phyloP scores from a whole-genome alignment of 2,888 invertebrate species.

The Sarcophaga rosellei region DNA sequence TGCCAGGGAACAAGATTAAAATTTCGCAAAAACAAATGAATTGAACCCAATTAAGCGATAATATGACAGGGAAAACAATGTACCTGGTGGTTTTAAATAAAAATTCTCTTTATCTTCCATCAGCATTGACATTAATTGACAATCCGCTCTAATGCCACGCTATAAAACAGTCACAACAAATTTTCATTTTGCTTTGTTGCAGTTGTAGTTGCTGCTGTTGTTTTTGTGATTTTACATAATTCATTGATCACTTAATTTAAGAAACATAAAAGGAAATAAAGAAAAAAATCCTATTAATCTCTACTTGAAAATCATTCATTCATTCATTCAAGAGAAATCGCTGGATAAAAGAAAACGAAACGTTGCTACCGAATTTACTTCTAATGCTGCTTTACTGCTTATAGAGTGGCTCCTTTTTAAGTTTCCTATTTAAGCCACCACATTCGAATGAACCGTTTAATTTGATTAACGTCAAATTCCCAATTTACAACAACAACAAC shows the following conservation, averaged over 20 bases:
- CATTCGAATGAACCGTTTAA: conserved; percentile 63
- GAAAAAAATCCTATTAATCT: conserved; percentile 59
- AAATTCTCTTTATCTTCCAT: conserved; percentile 30
- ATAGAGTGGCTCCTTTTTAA: background rate
- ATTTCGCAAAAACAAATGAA: conserved; percentile 19
- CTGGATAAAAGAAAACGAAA: background rate
- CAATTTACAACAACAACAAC: conserved; percentile 38
- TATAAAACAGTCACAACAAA: conserved; percentile 50
- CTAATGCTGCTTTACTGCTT: conserved; percentile 3
- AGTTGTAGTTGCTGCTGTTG: too few relatives aligned
- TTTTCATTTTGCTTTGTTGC: background rate
- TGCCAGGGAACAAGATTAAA: background rate
- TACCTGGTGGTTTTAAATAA: conserved; percentile 25
- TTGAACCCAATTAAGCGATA: conserved; percentile 40
- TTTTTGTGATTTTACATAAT: conserved; percentile 39
- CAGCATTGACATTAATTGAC: conserved; percentile 59
- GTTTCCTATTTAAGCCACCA: background rate
- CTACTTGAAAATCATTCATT: conserved; percentile 64
- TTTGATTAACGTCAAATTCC: conserved; percentile 67
- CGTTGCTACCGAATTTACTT: conserved; percentile 58
- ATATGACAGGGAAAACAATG: conserved; percentile 15
- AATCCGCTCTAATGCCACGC: conserved; percentile 44
- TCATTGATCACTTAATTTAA: conserved; percentile 64
- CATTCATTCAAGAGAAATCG: conserved; percentile 34
- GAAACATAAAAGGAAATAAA: conserved; percentile 5